Evolutionary conservation across 2,797 vertebrate species (phyloP), one percentile per base, ranked within the genome.

Genomic region (Coregonus ussuriensis): DNA sequence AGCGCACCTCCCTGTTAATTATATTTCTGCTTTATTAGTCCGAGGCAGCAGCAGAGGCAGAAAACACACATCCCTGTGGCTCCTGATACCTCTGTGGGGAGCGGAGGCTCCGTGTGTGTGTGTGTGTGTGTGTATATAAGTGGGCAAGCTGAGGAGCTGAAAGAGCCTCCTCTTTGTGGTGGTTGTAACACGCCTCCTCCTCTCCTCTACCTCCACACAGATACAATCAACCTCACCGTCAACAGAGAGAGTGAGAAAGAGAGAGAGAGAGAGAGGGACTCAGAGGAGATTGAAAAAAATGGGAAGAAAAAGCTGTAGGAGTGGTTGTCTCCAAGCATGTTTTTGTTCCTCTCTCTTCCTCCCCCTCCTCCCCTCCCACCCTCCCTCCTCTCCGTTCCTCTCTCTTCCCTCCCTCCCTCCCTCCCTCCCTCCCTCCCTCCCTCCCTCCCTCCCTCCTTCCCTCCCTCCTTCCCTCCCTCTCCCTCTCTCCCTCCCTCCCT

Each of bases 1-100:
- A 91, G 87, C 87, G 80, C 84, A 83, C 72, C 79, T 79, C 88
- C 81, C 85, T 85, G 86, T 84, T 93, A 94, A 94, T 94, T 92
- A 92, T 85, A 92, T 85, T 87, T 90, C 82, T 81, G 79, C 81
- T 85, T 89, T 87, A 88, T 91, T 84, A 80, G 79, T 74, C 75
- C 66, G 67, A 83, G 78, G 74, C 77, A 80, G 7, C 73, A 74
- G 68, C 72, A 62, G 62, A 71, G 56, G 72, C 77, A 59, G 74
- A 63, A 84, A 81, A 85, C 76, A 70, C 70, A 71, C 21, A 53
- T 15, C 56, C 4, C 84, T 84, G 89, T 87, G 89, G 89, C 91
- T 92, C 84, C 79, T 82, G 88, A 94, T 93, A 91, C 87, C 85
- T 56, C 76, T 71, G 84, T 56, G 54, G 79, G 76, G 78, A 83